phyloP scores from a whole-genome alignment of 2,113 vertebrate genomes.

The Dasypus novemcinctus region DNA sequence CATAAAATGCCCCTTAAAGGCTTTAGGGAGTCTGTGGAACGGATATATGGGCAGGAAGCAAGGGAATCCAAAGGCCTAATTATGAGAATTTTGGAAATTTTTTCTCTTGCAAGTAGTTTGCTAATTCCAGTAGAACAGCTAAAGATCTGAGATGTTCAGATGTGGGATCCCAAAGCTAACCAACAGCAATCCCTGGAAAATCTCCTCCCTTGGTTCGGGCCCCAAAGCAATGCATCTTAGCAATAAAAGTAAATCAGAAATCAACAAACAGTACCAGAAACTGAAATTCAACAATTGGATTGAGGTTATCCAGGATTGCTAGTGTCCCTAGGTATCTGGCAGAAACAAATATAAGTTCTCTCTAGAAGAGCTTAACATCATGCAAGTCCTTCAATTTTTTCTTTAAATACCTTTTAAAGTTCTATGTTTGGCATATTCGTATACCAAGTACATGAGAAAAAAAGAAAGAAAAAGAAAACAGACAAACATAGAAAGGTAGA shows the following conservation, averaged over 20 bases:
- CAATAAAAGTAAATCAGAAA: background rate
- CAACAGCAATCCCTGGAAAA: background rate
- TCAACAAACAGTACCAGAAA: background rate
- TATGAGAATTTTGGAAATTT: background rate
- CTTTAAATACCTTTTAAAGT: background rate
- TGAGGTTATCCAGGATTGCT: background rate
- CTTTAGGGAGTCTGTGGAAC: background rate
- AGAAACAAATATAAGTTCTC: background rate
- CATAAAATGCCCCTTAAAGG: background rate
- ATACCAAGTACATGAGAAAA: background rate
- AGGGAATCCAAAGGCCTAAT: background rate
- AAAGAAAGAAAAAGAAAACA: no score
- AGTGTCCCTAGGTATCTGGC: background rate
- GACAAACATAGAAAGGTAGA: background rate
- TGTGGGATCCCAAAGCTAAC: background rate
- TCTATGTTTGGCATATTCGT: background rate
- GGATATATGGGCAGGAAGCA: background rate
- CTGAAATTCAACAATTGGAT: background rate
- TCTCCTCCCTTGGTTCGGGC: background rate
- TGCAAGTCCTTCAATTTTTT: background rate
- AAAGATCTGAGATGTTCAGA: background rate
- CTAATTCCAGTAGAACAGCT: background rate
- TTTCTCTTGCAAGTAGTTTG: background rate
- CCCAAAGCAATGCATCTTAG: background rate
- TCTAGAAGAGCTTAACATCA: background rate